Evolutionary conservation across 1,140 invertebrate genomes (phyloP).

Genomic region (Lepidurus apus): DNA sequence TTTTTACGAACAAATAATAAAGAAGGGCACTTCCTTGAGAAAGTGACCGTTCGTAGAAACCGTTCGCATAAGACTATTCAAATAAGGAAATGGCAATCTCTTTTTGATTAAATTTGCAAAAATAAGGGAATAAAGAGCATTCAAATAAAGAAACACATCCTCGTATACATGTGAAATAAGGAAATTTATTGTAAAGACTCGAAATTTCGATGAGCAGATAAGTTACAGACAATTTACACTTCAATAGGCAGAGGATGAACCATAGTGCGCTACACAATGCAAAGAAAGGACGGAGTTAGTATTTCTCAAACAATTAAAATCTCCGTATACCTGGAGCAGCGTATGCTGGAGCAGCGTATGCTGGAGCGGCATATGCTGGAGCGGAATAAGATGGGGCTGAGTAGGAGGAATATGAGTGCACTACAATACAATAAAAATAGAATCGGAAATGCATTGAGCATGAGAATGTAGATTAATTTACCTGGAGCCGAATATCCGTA

Average conservation of each 20-base stretch:
- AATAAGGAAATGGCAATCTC: too few relatives aligned
- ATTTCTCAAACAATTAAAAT: not conserved
- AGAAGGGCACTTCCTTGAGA: too few relatives aligned
- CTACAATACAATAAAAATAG: not conserved
- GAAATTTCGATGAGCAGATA: not conserved
- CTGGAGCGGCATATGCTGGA: not conserved
- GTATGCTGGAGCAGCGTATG: not conserved
- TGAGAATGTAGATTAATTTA: not conserved
- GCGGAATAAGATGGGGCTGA: not conserved
- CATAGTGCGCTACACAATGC: not conserved
- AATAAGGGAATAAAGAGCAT: not conserved
- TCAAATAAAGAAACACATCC: not conserved
- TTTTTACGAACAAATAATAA: too few relatives aligned
- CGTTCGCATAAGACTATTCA: too few relatives aligned
- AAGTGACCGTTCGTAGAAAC: too few relatives aligned
- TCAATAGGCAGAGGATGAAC: not conserved
- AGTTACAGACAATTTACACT: not conserved
- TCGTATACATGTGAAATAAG: not conserved
- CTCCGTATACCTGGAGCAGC: not conserved
- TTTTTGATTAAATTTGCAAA: not conserved
- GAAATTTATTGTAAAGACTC: not conserved
- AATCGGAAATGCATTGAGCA: not conserved
- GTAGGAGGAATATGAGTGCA: not conserved
- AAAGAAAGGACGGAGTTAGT: not conserved
- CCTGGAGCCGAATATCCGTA: not conserved